phyloP scores from a whole-genome alignment of 2,113 vertebrate genomes.

The Balaenoptera acutorostrata region DNA sequence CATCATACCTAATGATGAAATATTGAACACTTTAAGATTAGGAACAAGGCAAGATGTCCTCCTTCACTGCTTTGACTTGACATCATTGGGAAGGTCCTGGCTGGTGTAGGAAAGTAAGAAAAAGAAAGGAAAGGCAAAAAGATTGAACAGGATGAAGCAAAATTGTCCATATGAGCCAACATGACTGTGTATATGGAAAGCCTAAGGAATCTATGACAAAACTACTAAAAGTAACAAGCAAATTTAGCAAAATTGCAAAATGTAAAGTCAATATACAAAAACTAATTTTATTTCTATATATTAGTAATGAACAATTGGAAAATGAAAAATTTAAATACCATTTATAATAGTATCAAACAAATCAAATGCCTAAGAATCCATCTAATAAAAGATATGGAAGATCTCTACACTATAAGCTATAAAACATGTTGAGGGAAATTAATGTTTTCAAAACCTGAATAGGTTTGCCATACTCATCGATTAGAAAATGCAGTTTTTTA shows the following conservation, averaged over 20 bases:
- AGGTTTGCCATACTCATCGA: background rate
- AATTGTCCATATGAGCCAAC: background rate
- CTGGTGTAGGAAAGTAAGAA: background rate
- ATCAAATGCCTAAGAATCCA: background rate
- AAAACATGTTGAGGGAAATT: background rate
- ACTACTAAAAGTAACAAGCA: background rate
- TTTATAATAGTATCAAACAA: background rate
- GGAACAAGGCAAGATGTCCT: background rate
- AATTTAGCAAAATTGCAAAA: background rate
- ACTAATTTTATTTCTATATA: background rate
- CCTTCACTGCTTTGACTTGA: too few relatives aligned
- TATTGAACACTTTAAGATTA: background rate
- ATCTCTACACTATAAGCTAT: background rate
- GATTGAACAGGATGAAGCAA: background rate
- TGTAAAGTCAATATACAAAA: background rate
- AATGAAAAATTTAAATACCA: background rate
- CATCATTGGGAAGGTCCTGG: fast-evolving
- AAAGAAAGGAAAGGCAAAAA: background rate
- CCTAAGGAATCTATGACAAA: background rate
- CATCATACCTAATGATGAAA: background rate
- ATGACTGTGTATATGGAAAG: background rate
- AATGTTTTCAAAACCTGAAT: background rate
- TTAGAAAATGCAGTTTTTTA: background rate
- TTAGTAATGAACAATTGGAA: background rate
- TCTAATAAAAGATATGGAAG: background rate